A percentile compares a stretch with the other conserved stretches of the same genome.
phyloP scores from a whole-genome alignment of 2,888 invertebrate species.

The Ceraclea dissimilis region DNA sequence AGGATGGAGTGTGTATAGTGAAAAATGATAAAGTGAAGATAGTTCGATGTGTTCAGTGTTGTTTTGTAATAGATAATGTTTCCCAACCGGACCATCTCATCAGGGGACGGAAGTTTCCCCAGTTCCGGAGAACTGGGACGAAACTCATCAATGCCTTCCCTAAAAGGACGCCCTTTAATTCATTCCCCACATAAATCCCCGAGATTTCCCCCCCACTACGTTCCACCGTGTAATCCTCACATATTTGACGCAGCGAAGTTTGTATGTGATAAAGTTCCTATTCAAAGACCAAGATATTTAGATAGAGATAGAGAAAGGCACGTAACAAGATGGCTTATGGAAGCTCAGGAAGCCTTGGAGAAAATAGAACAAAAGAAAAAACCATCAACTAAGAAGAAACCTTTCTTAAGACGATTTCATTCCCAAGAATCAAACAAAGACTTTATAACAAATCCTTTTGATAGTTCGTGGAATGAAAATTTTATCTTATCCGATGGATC shows the following conservation, averaged over 20 bases:
- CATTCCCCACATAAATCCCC: slow-evolving; percentile 13
- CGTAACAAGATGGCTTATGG: slow-evolving; percentile 46
- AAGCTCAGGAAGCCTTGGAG: slow-evolving; percentile 45
- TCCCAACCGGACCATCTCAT: slow-evolving; percentile 34
- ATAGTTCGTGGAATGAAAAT: slow-evolving; percentile 39
- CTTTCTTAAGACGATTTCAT: slow-evolving; percentile 35
- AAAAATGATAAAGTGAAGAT: neutral
- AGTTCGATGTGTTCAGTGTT: neutral
- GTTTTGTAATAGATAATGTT: slow-evolving; percentile 29
- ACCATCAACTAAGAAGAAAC: slow-evolving; percentile 44
- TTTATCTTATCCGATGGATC: slow-evolving; percentile 36
- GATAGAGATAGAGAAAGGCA: slow-evolving; percentile 45
- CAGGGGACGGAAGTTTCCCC: slow-evolving; percentile 33
- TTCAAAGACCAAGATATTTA: slow-evolving; percentile 36
- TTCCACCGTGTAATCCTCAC: slow-evolving; percentile 31
- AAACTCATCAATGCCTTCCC: slow-evolving; percentile 36
- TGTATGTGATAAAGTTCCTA: slow-evolving; percentile 36
- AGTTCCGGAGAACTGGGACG: slow-evolving; percentile 33
- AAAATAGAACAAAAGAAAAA: slow-evolving; percentile 42
- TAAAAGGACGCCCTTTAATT: slow-evolving; percentile 21
- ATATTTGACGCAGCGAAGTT: slow-evolving; percentile 49
- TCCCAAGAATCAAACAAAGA: slow-evolving; percentile 42
- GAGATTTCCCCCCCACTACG: slow-evolving; percentile 35
- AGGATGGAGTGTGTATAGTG: slow-evolving; percentile 4
- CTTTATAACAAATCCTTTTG: slow-evolving; percentile 37